These are phyloP conservation scores for Gobiocypris rarus DNA, from an alignment of 2,113 vertebrate genomes.

Conservation along the genomic window DNA sequence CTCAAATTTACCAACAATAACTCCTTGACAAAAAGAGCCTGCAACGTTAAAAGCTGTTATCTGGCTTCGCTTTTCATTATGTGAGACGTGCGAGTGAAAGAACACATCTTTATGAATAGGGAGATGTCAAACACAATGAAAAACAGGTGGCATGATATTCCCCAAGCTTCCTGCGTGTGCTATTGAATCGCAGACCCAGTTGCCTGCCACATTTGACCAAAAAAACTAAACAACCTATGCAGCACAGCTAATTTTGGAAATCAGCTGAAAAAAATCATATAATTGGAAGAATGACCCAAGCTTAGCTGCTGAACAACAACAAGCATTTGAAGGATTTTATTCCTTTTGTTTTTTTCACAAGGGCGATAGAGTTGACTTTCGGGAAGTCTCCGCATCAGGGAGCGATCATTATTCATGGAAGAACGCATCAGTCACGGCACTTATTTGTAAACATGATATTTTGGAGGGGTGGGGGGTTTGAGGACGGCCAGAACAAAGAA, in stretches of 20 bases:
- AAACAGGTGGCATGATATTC: conserved; percentile 27
- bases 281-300: conserved; percentile 15
- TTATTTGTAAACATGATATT: conserved; percentile 48
- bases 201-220: neutral
- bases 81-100: neutral
- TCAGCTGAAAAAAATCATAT: neutral
- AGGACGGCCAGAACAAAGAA: conserved; percentile 4
- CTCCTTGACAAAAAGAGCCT: neutral
- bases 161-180: neutral
- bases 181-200: neutral
- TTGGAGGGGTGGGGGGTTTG: neutral
- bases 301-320: neutral
- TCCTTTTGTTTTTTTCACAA: conserved; percentile 27
- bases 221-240: neutral
- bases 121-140: conserved; percentile 5
- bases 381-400: conserved; percentile 33
- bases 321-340: conserved; percentile 26
- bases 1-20: conserved; percentile 3
- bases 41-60: conserved; percentile 15
- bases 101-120: neutral
- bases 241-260: neutral
- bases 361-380: conserved; percentile 29
- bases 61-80: neutral
- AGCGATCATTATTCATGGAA: conserved; percentile 46
- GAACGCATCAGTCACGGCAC: conserved; percentile 45